phyloP scores from a whole-genome alignment of 1,140 invertebrate species.

The Drosophila ficusphila region DNA sequence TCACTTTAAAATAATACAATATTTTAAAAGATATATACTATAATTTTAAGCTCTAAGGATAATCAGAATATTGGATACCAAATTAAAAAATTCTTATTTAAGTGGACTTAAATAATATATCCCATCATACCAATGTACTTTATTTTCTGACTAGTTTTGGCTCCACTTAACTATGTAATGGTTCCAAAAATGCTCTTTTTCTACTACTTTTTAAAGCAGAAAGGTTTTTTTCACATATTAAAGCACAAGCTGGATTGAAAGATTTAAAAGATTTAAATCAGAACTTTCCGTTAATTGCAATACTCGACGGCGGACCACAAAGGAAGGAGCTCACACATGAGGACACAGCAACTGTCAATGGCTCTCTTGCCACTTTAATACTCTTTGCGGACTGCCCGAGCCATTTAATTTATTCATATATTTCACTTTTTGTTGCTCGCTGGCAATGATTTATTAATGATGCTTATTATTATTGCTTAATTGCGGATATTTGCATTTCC shows the following conservation, averaged over 20 bases:
- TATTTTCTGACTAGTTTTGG: no score
- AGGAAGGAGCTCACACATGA: slow-evolving; percentile 16
- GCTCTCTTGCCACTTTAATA: slow-evolving; percentile 20
- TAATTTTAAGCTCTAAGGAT: no score
- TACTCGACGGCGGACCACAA: slow-evolving; percentile 26
- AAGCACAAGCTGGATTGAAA: no score
- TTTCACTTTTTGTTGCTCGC: slow-evolving; percentile 40
- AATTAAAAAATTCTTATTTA: no score
- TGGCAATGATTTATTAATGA: slow-evolving; percentile 78
- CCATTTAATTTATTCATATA: slow-evolving; percentile 54
- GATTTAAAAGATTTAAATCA: not conserved
- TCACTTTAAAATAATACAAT: no score
- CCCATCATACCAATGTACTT: no score
- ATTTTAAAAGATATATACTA: no score
- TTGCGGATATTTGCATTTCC: slow-evolving; percentile 72
- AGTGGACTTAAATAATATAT: no score
- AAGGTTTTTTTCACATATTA: no score
- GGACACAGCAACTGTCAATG: slow-evolving; percentile 22
- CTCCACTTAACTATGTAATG: no score
- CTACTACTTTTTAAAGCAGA: not conserved
- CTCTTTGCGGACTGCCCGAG: slow-evolving; percentile 37
- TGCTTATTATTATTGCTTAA: slow-evolving; percentile 81
- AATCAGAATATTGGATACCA: no score
- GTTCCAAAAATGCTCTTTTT: no score
- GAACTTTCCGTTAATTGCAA: slow-evolving; percentile 56